Percentiles rank a stretch among this genome's conserved stretches.
phyloP scores from a whole-genome alignment of 2,113 vertebrate species.

The Trachemys scripta region DNA sequence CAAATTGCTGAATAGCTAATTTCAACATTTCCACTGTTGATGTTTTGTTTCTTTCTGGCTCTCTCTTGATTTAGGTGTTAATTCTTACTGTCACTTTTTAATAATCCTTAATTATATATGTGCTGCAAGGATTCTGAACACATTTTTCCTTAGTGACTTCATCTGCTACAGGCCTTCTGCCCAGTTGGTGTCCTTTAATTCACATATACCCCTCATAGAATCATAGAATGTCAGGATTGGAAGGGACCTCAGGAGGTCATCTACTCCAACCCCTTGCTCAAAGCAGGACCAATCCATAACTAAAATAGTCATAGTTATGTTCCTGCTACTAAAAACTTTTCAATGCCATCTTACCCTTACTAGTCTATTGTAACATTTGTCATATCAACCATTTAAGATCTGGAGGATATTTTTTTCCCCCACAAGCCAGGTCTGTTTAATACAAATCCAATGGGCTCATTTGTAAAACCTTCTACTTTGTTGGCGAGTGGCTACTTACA shows the following conservation, averaged over 20 bases:
- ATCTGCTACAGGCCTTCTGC: background rate
- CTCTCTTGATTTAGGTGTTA: background rate
- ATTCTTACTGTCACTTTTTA: background rate
- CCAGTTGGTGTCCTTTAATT: background rate
- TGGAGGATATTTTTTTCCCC: background rate
- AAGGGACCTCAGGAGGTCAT: too few species aligned
- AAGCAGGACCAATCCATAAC: too few species aligned
- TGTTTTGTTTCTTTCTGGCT: background rate
- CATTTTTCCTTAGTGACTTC: background rate
- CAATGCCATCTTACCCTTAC: background rate
- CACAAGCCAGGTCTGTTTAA: background rate
- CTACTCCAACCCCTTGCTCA: too few species aligned
- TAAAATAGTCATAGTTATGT: background rate
- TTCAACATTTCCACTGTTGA: background rate
- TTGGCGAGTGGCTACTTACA: background rate
- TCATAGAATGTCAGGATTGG: too few species aligned
- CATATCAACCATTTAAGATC: background rate
- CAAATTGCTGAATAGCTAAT: background rate
- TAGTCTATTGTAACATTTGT: background rate
- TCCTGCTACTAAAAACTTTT: background rate
- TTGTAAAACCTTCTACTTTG: background rate
- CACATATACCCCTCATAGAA: background rate
- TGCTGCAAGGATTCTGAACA: background rate
- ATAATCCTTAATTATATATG: background rate
- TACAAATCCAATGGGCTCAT: background rate